Base-by-base conservation (phyloP, 2,888 invertebrate genomes). In the Hirtodrosophila cameraria region DNA sequence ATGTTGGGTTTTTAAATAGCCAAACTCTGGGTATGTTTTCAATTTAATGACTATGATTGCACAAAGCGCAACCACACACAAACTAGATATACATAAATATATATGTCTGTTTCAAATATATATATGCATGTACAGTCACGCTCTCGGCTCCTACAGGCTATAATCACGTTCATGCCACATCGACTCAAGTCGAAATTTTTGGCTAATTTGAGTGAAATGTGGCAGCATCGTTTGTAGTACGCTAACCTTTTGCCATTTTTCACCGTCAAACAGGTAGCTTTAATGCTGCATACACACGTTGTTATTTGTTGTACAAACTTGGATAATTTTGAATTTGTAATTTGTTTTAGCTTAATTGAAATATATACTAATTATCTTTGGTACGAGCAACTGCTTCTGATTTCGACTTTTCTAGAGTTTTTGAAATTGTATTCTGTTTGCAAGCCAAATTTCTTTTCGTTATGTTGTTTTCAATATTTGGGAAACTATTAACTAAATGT, bases 11-110 rank as follows among this genome's bases (percentile, higher is more conserved):
- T 23, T 69, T 69, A 69, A 69, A 71, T 52, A 69, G 66, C 66
- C 55, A 45, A n/a, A 53, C 48, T 13, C 12, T 30, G 13, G 42
- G 25, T 74, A 63, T 59, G 60, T 81, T 63, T 81, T 77, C 60
- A 84, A 70, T 84, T 81, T 84, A 84, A 81, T 81, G 80, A 81
- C 79, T 75, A 61, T 58, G 64, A 81, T 81, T 81, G 85, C 80
- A 81, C 82, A 84, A 75, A 80, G 46, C 61, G 58, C 60, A 74
- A n/a, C 15, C 52, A 53, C 49, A 53, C 28, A 58, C 33, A 49
- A 42, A 23, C 41, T 35, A 41, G 30, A 49, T 8, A 9, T 20
- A 39, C 11, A 41, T 33, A 27, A 25, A 28, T 54, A 13, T 18
- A 15, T 48, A 28, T n/a, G n/a, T n/a, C n/a, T n/a, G n/a, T n/a